Percentiles rank a stretch among this genome's conserved stretches.
phyloP scores from a whole-genome alignment of 2,797 vertebrate genomes.

The Malurus leucopterus region DNA sequence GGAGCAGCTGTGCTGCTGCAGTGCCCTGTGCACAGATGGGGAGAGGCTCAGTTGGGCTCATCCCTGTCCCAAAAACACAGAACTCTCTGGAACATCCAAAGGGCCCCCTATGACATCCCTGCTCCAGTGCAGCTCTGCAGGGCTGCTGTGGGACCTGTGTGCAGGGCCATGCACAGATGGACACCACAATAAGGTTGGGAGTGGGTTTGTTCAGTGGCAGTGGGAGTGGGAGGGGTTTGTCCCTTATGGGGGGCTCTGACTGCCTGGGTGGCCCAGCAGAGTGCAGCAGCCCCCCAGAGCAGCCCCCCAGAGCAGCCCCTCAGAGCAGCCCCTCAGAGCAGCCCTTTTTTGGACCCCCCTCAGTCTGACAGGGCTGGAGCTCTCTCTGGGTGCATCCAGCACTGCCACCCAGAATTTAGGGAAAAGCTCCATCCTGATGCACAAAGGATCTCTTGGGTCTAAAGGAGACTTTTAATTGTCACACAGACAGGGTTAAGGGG shows the following conservation, averaged over 20 bases:
- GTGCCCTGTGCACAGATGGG: background rate
- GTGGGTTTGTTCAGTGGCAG: background rate
- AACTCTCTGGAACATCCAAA: background rate
- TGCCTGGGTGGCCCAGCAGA: background rate
- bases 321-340: background rate
- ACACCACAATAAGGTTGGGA: background rate
- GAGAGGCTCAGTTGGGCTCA: background rate
- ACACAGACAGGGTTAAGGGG: too few species aligned
- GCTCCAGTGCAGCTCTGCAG: background rate
- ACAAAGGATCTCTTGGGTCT: background rate
- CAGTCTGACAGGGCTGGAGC: background rate
- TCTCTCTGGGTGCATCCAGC: fast-evolving
- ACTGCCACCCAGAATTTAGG: background rate
- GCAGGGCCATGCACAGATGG: background rate
- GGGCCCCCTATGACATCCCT: background rate
- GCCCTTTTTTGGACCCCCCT: background rate
- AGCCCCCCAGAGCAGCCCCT: too few species aligned
- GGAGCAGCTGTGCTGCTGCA: background rate
- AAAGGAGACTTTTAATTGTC: background rate
- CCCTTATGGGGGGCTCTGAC: background rate
- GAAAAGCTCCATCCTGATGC: background rate
- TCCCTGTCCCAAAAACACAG: background rate
- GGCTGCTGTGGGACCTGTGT: background rate
- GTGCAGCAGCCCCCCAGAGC: too few species aligned
- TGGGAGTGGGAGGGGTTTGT: background rate